Conservation (phyloP, 2,797 vertebrate species). For the Argya squamiceps region DNA sequence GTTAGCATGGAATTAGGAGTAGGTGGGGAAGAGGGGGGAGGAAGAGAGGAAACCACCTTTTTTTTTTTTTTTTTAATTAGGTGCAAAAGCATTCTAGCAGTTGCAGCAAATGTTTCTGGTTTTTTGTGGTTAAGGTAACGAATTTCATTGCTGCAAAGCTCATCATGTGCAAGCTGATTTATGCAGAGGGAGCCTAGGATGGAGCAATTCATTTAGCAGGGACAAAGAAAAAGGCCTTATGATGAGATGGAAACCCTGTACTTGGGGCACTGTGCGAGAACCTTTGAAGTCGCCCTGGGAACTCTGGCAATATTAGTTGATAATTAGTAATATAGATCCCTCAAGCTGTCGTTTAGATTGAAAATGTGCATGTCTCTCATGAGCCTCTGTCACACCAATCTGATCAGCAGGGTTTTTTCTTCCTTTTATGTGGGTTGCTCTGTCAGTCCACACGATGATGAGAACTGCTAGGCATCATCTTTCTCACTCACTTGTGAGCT, state of each 20-base stretch:
- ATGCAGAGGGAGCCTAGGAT: neutral
- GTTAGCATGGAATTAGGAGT: slow-evolving; percentile 34
- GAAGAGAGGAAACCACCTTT: slow-evolving; percentile 26
- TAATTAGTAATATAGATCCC: slow-evolving; percentile 73
- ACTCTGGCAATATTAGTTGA: slow-evolving; percentile 55
- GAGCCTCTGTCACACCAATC: slow-evolving; percentile 62
- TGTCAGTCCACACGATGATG: slow-evolving; percentile 49
- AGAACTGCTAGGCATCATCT: slow-evolving; percentile 59
- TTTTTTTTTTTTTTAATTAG: slow-evolving; percentile 11
- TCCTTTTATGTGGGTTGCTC: slow-evolving; percentile 71
- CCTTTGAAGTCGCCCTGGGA: slow-evolving; percentile 70
- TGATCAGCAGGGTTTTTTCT: slow-evolving; percentile 64
- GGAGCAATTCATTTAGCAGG: slow-evolving; percentile 48
- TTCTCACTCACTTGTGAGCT: slow-evolving; percentile 61
- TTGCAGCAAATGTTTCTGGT: slow-evolving; percentile 47
- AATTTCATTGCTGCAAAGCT: slow-evolving; percentile 60
- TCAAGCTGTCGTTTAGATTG: slow-evolving; percentile 53
- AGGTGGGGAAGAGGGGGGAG: neutral
- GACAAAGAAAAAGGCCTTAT: slow-evolving; percentile 33
- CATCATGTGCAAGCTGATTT: slow-evolving; percentile 51
- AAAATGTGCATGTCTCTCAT: slow-evolving; percentile 56
- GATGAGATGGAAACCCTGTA: slow-evolving; percentile 36
- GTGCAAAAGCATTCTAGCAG: slow-evolving; percentile 52
- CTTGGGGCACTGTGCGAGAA: slow-evolving; percentile 11
- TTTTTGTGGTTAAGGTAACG: slow-evolving; percentile 52